These are phyloP conservation scores for Naso thynnoides DNA, from an alignment of 2,797 vertebrate species.

Conservation along the genomic window DNA sequence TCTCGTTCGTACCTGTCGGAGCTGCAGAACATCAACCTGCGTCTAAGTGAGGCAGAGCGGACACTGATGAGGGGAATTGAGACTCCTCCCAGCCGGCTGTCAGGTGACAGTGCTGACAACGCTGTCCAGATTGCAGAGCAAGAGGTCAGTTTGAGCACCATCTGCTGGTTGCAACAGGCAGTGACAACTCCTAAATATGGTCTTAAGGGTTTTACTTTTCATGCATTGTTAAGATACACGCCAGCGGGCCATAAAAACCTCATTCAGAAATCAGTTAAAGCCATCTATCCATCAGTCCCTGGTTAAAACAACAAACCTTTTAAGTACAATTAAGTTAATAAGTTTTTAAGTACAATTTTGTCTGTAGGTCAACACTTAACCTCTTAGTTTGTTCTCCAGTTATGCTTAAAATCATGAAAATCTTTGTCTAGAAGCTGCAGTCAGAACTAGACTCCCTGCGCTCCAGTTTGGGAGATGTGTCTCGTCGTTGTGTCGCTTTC, in stretches of 20 bases:
- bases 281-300: background rate
- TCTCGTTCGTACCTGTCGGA: constrained; percentile 92
- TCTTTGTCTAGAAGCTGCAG: constrained; percentile 82
- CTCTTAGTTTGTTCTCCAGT: background rate
- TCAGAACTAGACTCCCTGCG: constrained; percentile 88
- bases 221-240: background rate
- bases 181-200: background rate
- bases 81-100: constrained; percentile 78
- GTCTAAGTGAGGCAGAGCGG: constrained; percentile 90
- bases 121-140: constrained; percentile 90
- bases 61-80: constrained; percentile 88
- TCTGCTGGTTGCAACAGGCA: constrained; percentile 53
- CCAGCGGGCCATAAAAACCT: background rate
- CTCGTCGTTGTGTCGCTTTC: constrained; percentile 89
- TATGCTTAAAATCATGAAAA: background rate
- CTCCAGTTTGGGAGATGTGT: constrained; percentile 85
- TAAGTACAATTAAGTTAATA: too few relatives aligned
- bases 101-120: constrained; percentile 80
- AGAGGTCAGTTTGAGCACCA: constrained; percentile 86
- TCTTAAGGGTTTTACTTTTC: background rate
- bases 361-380: background rate
- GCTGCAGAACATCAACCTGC: constrained; percentile 89
- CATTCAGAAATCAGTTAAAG: background rate
- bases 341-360: background rate
- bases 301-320: background rate